A percentile compares a stretch with the other conserved stretches of the same genome.
Conservation (phyloP, 53 echinoderm and acorn worm genomes). For the Stichopus horrens region DNA sequence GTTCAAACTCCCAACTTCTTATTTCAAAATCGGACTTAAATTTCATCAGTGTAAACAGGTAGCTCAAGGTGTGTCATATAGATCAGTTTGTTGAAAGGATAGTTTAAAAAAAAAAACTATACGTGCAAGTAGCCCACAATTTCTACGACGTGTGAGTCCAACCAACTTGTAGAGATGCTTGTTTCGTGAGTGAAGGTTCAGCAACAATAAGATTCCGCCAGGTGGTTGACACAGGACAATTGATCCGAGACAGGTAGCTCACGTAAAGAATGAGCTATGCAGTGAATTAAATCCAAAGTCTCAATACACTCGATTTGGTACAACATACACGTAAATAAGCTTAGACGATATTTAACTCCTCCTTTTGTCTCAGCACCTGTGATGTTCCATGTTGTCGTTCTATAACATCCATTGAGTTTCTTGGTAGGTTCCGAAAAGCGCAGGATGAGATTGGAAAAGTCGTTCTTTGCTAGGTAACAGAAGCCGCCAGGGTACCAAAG, state of each 20-base stretch:
- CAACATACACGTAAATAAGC: background rate
- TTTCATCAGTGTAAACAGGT: background rate
- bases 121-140: background rate
- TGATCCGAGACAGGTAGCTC: background rate
- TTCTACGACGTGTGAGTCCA: background rate
- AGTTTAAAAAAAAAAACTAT: background rate
- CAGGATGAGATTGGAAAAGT: background rate
- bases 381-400: constrained; percentile 1
- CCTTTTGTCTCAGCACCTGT: background rate
- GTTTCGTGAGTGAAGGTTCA: background rate
- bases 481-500: background rate
- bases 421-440: background rate
- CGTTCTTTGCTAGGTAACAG: constrained; percentile 8
- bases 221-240: background rate
- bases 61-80: background rate
- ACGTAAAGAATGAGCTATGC: background rate
- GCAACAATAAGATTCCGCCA: background rate
- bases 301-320: background rate
- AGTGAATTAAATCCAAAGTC: background rate
- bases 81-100: background rate
- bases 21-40: background rate
- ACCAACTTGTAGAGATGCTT: background rate
- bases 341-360: background rate
- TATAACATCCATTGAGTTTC: background rate
- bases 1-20: background rate